A percentile compares a stretch with the other conserved stretches of the same genome.
Evolutionary conservation across 2,797 vertebrate species (phyloP).

Genomic region (Spinus olivaceus): DNA sequence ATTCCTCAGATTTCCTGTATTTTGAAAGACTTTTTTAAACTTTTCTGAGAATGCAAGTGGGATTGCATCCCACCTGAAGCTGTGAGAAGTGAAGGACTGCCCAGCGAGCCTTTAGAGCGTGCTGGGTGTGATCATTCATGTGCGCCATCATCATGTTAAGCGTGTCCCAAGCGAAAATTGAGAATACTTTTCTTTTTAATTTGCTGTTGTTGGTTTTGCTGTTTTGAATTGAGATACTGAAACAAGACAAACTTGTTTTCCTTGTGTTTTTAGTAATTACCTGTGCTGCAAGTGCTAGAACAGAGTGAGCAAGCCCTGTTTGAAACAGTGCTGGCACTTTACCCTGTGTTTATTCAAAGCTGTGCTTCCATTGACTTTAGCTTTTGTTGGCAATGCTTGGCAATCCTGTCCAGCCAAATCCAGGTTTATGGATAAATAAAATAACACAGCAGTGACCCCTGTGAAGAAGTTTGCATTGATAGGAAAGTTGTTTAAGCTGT

Average conservation of each 20-base stretch:
- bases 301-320: background rate
- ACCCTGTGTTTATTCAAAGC: background rate
- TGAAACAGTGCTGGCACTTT: background rate
- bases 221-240: background rate
- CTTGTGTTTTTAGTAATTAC: background rate
- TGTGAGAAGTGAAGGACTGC: background rate
- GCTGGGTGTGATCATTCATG: background rate
- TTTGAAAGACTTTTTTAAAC: background rate
- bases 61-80: background rate
- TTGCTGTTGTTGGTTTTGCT: background rate
- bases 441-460: background rate
- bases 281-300: background rate
- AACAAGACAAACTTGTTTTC: background rate
- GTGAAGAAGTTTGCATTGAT: background rate
- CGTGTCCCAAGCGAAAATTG: background rate
- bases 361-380: background rate
- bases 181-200: background rate
- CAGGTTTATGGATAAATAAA: background rate
- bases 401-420: background rate
- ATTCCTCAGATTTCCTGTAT: background rate
- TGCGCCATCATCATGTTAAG: background rate
- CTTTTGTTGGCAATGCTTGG: background rate
- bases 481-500: background rate
- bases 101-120: background rate
- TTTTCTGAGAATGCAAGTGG: background rate